Evolutionary conservation across 2,113 vertebrate species (phyloP), one percentile per base, ranked within the genome.

Genomic region (Hemiprocne comata): DNA sequence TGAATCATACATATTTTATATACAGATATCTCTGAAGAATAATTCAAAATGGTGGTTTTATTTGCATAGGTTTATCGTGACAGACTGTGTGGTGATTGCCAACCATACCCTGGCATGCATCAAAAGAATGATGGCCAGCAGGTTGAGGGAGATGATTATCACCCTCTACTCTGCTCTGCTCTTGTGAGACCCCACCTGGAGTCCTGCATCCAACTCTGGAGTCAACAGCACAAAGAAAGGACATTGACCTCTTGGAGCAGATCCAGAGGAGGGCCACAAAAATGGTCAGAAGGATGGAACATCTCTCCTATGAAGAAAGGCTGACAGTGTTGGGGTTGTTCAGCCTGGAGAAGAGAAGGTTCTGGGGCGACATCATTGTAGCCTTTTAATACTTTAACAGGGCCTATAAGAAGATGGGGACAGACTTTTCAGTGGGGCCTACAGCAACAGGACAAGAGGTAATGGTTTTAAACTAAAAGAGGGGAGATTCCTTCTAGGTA

Each of bases 301-400:
- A 44, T 0, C 14, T 24, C 29, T 42, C 5, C 13, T 26, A 1
- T 17, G 24, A 82, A 9, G 33, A 25, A 1, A 76, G 36, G 14
- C 28, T 58, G 51, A 71, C 26, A 31, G 13, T 23, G 36, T 7
- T 24, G 25, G n/a, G 20, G 10, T 19, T 64, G 24, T 23, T 64
- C 25, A 40, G 14, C 23, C 3, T 1, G 1, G 28, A 34, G 29
- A 33, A 64, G 42, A 38, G 24, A 79, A 55, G 31, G 11, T 13
- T 31, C 31, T 9, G 1, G 10, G 24, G 42, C 74, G 10, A 58
- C 6, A 14, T 44, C 38, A 31, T 3, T 12, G 13, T 3, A 21
- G 50, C 50, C 62, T 66, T 54, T 26, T 15, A n/a, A 4, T 55
- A 33, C 17, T 6, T 54, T 9, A 64, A 58, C 11, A 12, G 29